Evolutionary conservation across 2,797 vertebrate genomes (phyloP), one percentile per base, ranked within the genome.

Genomic region (Chelon labrosus): DNA sequence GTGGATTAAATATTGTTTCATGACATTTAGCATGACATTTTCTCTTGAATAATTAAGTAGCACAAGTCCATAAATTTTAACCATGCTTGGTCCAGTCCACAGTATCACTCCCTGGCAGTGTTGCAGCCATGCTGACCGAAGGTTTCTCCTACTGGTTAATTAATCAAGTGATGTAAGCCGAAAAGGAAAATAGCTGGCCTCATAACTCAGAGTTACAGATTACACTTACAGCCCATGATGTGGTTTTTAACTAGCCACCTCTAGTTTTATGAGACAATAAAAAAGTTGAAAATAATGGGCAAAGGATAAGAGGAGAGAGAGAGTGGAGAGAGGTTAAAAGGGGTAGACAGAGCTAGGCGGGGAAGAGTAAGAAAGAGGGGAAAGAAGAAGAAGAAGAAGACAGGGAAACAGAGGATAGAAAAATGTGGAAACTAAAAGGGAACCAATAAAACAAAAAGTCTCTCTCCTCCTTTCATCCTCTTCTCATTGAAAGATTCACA

Each of bases 1-100:
- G 61, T 65, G 77, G 71, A 42, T 87, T 89, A 72, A 81, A 85
- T 77, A 80, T 50, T 75, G 73, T 81, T 75, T 75, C 62, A 52
- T 88, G 84, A 83, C 82, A 86, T 90, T 90, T 87, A 77, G 59
- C 67, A 42, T 41, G 64, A 75, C 82, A 87, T 88, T 88, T 84
- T 60, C 72, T 70, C 61, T 63, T 85, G 69, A 87, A 91, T 84
- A 86, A 86, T 87, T 86, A 85, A 84, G 25, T 1, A 53, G 14
- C 38, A 13, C 39, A 4, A 77, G 64, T 79, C 61, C 74, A 86
- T 91, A 82, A 86, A 86, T 84, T 80, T 59, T 44, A 47, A 59
- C 52, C 56, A 39, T 14, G 74, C 20, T 27, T 49, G 77, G 69
- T 71, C 60, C 69, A 63, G 56, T 81, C 65, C 65, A 70, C 22